Evolutionary conservation across 1,140 invertebrate genomes (phyloP), one percentile per base, ranked within the genome.

Genomic region (Globodera ellingtonae): DNA sequence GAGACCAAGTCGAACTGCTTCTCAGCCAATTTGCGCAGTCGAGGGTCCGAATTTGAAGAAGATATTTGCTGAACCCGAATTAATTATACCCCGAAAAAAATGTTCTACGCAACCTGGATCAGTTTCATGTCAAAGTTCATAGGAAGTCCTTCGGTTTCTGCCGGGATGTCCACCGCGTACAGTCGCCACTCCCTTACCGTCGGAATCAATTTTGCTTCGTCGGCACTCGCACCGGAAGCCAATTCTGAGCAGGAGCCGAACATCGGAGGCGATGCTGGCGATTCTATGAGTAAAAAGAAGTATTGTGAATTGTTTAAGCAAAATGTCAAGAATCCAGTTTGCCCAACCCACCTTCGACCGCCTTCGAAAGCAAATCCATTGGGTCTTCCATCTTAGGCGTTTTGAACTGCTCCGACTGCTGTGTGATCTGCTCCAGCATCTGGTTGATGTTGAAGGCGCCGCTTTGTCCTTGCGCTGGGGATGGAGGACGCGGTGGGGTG

Each of bases 1-100:
- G 83, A 77, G 6, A 86, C 84, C 52, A 86, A 52, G 47, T 84
- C 84, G 71, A 84, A 84, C 69, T 86, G 83, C 52, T 83, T 84
- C 71, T 84, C 83, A 9, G 84, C 83, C 47, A 86, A 47, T 65
- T 84, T 86, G 47, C 85, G 67, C 24, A 84, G 13, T 48, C 83
- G 81, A 7, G 83, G 83, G 72, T 84, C 83, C 56, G 82, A 86
- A 71, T 86, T 84, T 9, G 79, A 65, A 13, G 81, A 82, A 5
- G 81, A 82, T 18, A 82, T 65, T 56, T 82, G 81, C 81, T 82
- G 59, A 48, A 82, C 84, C 21, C 10, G 46, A 75, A 56, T 77
- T 44, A 78, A 10, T 67, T 78, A 21, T 7, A 21, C 1, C n/a
- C 7, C 21, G 3, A 48, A 79, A 79, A 79, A 8, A 46, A 3